A percentile compares a stretch with the other conserved stretches of the same genome.
Evolutionary conservation across 1,140 invertebrate species (phyloP).

Genomic region (Drosophila sulfurigaster): DNA sequence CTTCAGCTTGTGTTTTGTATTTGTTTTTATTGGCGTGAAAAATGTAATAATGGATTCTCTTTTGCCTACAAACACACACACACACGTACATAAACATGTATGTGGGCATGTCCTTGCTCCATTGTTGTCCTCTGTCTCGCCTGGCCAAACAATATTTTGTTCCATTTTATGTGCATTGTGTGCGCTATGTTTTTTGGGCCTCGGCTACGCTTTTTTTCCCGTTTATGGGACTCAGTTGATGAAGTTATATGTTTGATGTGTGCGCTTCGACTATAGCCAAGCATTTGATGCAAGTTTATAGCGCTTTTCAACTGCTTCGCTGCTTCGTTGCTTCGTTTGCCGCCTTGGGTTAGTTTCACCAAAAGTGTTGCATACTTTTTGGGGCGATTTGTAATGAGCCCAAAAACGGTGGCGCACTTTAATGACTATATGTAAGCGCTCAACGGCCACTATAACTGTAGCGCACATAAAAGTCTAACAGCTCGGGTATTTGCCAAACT

Average conservation of each 20-base stretch:
- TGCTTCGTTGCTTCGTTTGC: neutral
- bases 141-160: constrained; percentile 25
- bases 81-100: constrained; percentile 15
- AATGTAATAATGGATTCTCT: constrained; percentile 74
- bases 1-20: constrained; percentile 58
- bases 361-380: constrained; percentile 37
- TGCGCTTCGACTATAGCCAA: constrained; percentile 11
- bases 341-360: neutral
- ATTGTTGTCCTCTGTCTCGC: constrained; percentile 21
- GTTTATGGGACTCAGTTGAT: constrained; percentile 55
- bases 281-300: constrained; percentile 48
- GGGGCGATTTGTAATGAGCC: constrained; percentile 12
- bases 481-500: neutral
- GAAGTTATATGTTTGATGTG: constrained; percentile 59
- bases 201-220: constrained; percentile 20
- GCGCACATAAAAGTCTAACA: constrained; percentile 15
- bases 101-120: constrained; percentile 39
- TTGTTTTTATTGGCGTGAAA: constrained; percentile 81
- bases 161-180: constrained; percentile 46
- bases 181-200: constrained; percentile 50
- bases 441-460: neutral
- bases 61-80: constrained; percentile 22
- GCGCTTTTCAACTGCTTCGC: constrained; percentile 3
- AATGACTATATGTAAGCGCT: constrained; percentile 9
- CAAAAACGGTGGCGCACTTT: neutral